Conservation (phyloP, 2,888 invertebrate genomes). For the Silvanus unidentatus region DNA sequence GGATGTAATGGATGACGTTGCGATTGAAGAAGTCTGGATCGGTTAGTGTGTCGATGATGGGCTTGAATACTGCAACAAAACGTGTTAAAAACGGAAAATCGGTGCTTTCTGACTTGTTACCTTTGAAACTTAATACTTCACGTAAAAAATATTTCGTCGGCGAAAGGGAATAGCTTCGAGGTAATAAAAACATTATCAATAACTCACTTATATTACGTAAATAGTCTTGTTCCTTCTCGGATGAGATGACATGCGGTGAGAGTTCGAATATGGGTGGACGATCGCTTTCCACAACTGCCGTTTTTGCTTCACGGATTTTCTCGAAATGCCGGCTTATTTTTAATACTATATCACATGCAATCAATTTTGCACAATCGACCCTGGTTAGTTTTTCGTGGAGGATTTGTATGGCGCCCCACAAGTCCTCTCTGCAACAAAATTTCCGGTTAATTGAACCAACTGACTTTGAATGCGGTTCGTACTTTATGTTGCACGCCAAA, state of each 20-base stretch:
- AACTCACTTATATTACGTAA: constrained; percentile 77
- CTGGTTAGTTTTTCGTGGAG: constrained; percentile 66
- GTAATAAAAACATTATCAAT: constrained; percentile 73
- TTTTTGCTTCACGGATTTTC: constrained; percentile 71
- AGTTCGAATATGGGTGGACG: constrained; percentile 65
- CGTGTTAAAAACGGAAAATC: constrained; percentile 6
- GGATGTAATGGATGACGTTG: constrained; percentile 76
- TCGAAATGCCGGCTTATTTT: constrained; percentile 81
- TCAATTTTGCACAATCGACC: constrained; percentile 75
- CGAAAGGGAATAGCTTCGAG: constrained; percentile 71
- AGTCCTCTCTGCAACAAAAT: constrained; percentile 59
- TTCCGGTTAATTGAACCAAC: neutral
- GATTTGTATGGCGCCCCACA: constrained; percentile 75
- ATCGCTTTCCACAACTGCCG: constrained; percentile 55
- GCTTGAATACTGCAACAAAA: constrained; percentile 61
- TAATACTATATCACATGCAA: constrained; percentile 76
- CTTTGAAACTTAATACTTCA: constrained; percentile 78
- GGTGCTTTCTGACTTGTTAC: constrained; percentile 35
- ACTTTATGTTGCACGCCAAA: constrained; percentile 49
- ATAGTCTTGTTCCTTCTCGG: constrained; percentile 72
- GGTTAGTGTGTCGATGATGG: constrained; percentile 75
- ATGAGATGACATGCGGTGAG: constrained; percentile 66
- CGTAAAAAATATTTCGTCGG: constrained; percentile 74
- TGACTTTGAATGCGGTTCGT: constrained; percentile 23
- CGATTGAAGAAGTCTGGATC: constrained; percentile 90